Base-by-base conservation (phyloP, 2,888 invertebrate species). In the Himalopsyche japonica region DNA sequence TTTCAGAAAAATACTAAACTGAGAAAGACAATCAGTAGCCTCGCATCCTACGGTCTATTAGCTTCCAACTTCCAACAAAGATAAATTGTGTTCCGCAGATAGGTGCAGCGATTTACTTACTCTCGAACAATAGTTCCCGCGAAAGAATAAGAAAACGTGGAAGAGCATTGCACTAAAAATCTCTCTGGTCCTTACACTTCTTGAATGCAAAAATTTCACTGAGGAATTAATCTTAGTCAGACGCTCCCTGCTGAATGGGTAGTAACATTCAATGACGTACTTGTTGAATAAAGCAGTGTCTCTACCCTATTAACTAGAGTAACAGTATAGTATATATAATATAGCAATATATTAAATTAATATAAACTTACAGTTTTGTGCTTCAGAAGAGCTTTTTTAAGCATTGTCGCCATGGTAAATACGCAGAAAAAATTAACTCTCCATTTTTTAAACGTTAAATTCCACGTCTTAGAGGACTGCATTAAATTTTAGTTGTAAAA, bases 221-320 rank as follows among this genome's bases (percentile, higher is more conserved):
- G 57, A 82, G 37, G 76, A 82, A 82, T 82, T 82, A 82, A 82
- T 82, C 82, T 78, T 49, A 77, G 82, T 82, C 82, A 78, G 57
- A 76, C 8, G 57, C 20, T 20, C 30, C n/a, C n/a, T n/a, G 76
- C 27, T 6, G 48, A 32, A 47, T 76, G 77, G 57, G 5, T 57
- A 24, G 57, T 43, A 57, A 20, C 20, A 57, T 20, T 20, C 57
- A 57, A 1, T 57, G 57, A 57, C 57, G 57, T 57, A 10, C 57
- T 43, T 3, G 43, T 7, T 43, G 43, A 43, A 15, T 43, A 43
- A 43, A 7, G 2, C 15, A 43, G 43, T 43, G 15, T 43, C 15
- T 3, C 2, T 43, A 43, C 15, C 37, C 32, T 32, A 3, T n/a
- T n/a, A n/a, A n/a, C n/a, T n/a, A n/a, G n/a, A n/a, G n/a, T n/a